Percentiles rank a stretch among this genome's conserved stretches.
Conservation (phyloP, 2,888 invertebrate species). For the Nesidiocoris tenuis region DNA sequence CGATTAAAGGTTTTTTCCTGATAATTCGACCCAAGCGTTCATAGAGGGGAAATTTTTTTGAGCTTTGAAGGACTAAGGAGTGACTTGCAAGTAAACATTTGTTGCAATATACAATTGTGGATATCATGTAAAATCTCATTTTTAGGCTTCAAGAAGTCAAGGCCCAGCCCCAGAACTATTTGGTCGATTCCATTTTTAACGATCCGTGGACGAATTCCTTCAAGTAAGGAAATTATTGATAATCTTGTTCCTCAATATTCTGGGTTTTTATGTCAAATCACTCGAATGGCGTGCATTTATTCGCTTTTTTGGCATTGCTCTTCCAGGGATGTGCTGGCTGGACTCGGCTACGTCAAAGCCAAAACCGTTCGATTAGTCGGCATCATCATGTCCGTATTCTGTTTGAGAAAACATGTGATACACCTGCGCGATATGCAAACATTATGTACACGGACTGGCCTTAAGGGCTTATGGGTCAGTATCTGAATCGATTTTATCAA, state of each 20-base stretch:
- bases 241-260: too few species aligned
- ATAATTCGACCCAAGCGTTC: too few species aligned
- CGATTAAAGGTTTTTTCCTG: too few species aligned
- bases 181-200: slow-evolving; percentile 76
- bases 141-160: slow-evolving; percentile 83
- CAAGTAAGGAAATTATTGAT: slow-evolving; percentile 53
- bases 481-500: neutral
- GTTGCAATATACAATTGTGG: too few species aligned
- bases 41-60: too few species aligned
- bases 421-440: slow-evolving; percentile 81
- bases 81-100: too few species aligned
- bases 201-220: slow-evolving; percentile 82
- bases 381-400: slow-evolving; percentile 74
- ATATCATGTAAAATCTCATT: too few species aligned
- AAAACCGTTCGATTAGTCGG: slow-evolving; percentile 83
- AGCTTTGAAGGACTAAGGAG: too few species aligned
- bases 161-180: slow-evolving; percentile 79
- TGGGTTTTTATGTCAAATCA: too few species aligned
- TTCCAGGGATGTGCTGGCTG: slow-evolving; percentile 65
- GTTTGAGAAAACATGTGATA: slow-evolving; percentile 74
- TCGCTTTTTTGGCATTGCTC: neutral
- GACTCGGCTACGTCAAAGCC: slow-evolving; percentile 71
- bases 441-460: slow-evolving; percentile 84
- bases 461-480: slow-evolving; percentile 82
- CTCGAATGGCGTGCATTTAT: neutral